These are phyloP conservation scores for Cyclargus thomasi DNA, from an alignment of 1,140 invertebrate genomes.

Conservation along the genomic window DNA sequence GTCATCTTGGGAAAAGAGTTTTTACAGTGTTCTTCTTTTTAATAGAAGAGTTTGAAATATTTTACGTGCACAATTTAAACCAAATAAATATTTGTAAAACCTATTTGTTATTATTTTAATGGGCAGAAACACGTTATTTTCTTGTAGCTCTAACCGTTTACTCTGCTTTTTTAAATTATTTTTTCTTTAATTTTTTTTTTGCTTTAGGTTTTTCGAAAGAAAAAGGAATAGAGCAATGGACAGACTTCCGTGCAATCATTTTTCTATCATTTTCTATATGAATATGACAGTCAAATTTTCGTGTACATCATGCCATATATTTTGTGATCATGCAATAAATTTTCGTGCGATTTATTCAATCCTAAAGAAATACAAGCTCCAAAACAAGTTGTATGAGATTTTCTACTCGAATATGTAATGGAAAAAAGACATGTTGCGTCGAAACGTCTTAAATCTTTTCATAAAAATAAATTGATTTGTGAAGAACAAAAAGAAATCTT, in stretches of 20 bases:
- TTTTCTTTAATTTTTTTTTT: too few species aligned
- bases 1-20: too few species aligned
- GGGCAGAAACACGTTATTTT: too few species aligned
- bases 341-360: not conserved
- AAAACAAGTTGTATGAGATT: conserved; percentile 35
- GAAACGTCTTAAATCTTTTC: conserved; percentile 50
- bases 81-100: too few species aligned
- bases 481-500: conserved; percentile 49
- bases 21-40: too few species aligned
- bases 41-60: too few species aligned
- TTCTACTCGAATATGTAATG: conserved; percentile 57
- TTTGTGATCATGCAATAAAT: not conserved
- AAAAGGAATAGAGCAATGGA: not conserved
- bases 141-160: too few species aligned
- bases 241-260: too few species aligned
- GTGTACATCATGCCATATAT: not conserved
- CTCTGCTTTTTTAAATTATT: too few species aligned
- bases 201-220: not conserved
- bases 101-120: too few species aligned
- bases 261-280: not conserved
- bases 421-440: conserved; percentile 62
- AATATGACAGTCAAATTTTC: not conserved
- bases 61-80: too few species aligned
- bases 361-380: conserved; percentile 53
- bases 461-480: conserved; percentile 56